Evolutionary conservation across 2,888 invertebrate species (phyloP).

Genomic region (Lymantria monacha): DNA sequence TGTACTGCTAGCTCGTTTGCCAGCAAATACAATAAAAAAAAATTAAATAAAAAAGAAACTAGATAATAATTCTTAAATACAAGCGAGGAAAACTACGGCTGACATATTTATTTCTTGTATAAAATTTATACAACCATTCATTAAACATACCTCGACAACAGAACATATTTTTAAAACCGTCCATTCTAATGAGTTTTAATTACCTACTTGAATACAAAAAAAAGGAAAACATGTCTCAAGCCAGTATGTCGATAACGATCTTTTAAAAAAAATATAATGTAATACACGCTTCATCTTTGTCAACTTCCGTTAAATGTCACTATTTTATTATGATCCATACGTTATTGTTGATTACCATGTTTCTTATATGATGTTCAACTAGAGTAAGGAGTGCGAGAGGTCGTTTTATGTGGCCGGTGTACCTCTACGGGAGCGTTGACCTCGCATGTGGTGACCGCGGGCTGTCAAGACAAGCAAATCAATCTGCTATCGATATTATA

Average conservation of each 20-base stretch:
- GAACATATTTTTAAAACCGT: background rate
- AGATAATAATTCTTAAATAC: no score
- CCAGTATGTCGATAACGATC: constrained; percentile 7
- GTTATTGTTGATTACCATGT: background rate
- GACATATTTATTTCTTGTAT: background rate
- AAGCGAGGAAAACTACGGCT: no score
- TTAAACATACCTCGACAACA: background rate
- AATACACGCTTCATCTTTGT: constrained; percentile 19
- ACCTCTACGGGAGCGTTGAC: constrained; percentile 38
- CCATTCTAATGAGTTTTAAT: background rate
- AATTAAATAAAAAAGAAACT: no score
- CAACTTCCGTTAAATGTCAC: constrained; percentile 30
- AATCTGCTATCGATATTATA: constrained; percentile 32
- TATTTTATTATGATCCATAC: constrained; percentile 2
- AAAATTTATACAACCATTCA: background rate
- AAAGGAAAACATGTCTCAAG: background rate
- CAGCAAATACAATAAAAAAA: no score
- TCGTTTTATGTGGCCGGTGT: constrained; percentile 20
- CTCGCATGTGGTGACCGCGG: constrained; percentile 41
- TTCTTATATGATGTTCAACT: background rate
- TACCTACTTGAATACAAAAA: background rate
- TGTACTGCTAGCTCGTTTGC: no score
- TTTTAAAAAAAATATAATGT: constrained; percentile 10
- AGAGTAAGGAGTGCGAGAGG: constrained; percentile 6
- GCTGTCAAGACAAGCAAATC: constrained; percentile 37